A percentile compares a stretch with the other conserved stretches of the same genome.
Conservation (phyloP, 1,140 invertebrate genomes). For the Pseudomyrmex flavicornis region DNA sequence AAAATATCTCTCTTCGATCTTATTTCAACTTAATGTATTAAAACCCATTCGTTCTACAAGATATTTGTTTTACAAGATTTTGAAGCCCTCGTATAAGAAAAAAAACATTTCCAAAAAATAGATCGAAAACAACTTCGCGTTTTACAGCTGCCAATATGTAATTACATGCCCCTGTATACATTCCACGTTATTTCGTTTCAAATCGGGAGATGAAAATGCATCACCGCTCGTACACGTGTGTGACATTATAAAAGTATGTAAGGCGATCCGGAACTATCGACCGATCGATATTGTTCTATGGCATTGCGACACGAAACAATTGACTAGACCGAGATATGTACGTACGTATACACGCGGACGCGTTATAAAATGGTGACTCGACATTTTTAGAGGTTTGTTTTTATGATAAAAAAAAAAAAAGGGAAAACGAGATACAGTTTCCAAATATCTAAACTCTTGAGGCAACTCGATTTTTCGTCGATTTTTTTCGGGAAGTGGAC, state of each 20-base stretch:
- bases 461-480: neutral
- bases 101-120: no score
- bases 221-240: neutral
- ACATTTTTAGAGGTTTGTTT: neutral
- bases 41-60: no score
- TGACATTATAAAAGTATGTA: slow-evolving; percentile 18
- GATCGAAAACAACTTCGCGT: no score
- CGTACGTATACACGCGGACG: slow-evolving; percentile 1
- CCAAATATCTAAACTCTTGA: neutral
- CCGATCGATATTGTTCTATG: slow-evolving; percentile 30
- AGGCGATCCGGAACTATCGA: slow-evolving; percentile 22
- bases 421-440: neutral
- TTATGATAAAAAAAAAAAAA: neutral
- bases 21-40: no score
- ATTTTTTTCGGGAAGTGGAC: neutral
- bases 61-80: no score
- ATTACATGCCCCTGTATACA: neutral
- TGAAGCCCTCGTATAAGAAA: no score
- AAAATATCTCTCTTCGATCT: no score
- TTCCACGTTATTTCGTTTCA: slow-evolving; percentile 2
- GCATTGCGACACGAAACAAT: slow-evolving; percentile 17
- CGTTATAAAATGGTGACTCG: slow-evolving; percentile 3
- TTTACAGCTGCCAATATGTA: neutral
- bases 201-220: slow-evolving; percentile 1
- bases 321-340: slow-evolving; percentile 32